A percentile compares a stretch with the other conserved stretches of the same genome.
These are phyloP conservation scores for Sarcophaga peregrina DNA, from an alignment of 1,140 invertebrate species.

Conservation along the genomic window DNA sequence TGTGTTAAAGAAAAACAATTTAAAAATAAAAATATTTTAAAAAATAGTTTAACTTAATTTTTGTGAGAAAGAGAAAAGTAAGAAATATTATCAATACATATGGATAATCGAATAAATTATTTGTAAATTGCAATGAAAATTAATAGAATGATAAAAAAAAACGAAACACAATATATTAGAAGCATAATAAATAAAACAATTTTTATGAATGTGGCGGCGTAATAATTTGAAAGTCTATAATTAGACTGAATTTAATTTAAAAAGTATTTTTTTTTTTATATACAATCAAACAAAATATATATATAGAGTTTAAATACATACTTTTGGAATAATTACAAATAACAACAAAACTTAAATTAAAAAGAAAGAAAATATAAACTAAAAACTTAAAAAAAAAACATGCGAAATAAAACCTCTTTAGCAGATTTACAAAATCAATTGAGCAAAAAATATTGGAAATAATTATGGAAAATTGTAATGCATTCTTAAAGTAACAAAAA, in stretches of 20 bases:
- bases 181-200: background rate
- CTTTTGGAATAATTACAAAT: background rate
- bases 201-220: background rate
- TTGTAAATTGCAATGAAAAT: too few species aligned
- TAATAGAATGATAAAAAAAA: too few species aligned
- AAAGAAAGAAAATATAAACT: background rate
- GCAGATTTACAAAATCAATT: too few species aligned
- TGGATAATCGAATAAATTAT: too few species aligned
- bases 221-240: background rate
- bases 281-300: background rate
- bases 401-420: background rate
- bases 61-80: background rate
- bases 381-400: background rate
- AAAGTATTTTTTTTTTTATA: background rate
- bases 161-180: too few species aligned
- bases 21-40: background rate
- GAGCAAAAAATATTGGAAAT: too few species aligned
- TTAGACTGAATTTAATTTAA: background rate
- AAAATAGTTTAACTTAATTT: background rate
- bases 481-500: too few species aligned
- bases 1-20: background rate
- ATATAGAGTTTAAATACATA: background rate
- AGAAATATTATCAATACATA: background rate
- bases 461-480: too few species aligned
- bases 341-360: slow-evolving; percentile 4